Conservation (phyloP, 2,888 invertebrate genomes). For the Clunio marinus region DNA sequence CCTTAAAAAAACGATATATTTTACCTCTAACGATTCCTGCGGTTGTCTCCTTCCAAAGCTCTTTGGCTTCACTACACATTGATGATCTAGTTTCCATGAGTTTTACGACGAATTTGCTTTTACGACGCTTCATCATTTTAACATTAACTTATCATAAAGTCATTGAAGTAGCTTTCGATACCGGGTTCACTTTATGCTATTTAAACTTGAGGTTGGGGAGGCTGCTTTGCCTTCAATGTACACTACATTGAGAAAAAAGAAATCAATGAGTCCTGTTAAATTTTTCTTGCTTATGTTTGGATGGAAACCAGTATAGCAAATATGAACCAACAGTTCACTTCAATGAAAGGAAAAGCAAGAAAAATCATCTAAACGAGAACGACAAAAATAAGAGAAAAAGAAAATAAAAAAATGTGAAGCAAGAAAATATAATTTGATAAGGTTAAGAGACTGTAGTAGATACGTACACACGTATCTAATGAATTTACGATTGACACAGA, state of each 20-base stretch:
- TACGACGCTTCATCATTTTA: conserved; percentile 30
- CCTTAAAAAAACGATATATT: no score
- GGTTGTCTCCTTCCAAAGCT: not conserved
- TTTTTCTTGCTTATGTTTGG: conserved; percentile 10
- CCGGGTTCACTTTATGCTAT: not conserved
- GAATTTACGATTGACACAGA: conserved; percentile 6
- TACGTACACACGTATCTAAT: not conserved
- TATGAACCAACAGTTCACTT: conserved; percentile 10
- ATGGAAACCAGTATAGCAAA: not conserved
- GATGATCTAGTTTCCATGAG: conserved; percentile 7
- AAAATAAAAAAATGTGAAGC: not conserved
- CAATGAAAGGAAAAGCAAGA: not conserved
- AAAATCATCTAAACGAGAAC: conserved; percentile 14
- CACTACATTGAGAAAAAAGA: no score
- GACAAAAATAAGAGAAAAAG: conserved; percentile 6
- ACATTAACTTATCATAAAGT: conserved; percentile 36
- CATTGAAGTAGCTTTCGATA: conserved; percentile 1
- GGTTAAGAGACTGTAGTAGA: not conserved
- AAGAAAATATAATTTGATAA: conserved; percentile 14
- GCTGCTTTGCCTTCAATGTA: no score
- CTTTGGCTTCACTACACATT: not conserved
- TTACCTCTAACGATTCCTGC: no score
- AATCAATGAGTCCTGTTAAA: conserved; percentile 2
- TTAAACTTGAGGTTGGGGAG: no score
- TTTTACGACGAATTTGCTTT: conserved; percentile 3